Conservation (phyloP, 2,888 invertebrate species). For the Ceratothoa steindachneri region DNA sequence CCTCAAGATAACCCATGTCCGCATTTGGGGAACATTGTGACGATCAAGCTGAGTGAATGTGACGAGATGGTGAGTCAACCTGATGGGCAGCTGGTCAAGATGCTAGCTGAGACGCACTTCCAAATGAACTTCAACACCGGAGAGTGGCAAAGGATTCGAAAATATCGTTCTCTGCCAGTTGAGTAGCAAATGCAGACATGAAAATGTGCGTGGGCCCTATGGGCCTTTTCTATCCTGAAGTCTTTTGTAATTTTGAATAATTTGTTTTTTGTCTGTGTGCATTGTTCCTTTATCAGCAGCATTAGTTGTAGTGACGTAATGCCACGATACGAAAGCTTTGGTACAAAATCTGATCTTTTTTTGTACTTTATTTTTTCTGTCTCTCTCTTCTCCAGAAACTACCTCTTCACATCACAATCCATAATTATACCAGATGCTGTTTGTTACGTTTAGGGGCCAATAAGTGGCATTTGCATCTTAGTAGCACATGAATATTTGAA, state of each 20-base stretch:
- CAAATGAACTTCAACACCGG: constrained; percentile 98
- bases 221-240: background rate
- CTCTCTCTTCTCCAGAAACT: no score
- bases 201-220: background rate
- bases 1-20: constrained; percentile 87
- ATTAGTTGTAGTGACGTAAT: no score
- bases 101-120: constrained; percentile 77
- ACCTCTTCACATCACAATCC: no score
- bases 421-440: no score
- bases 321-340: no score
- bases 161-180: constrained; percentile 60
- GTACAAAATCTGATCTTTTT: no score
- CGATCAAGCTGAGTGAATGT: constrained; percentile 83
- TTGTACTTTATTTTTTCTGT: no score
- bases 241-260: background rate
- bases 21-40: constrained; percentile 92
- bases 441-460: no score
- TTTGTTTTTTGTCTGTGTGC: background rate
- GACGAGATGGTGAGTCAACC: constrained; percentile 80
- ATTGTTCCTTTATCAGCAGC: no score
- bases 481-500: no score
- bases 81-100: constrained; percentile 73
- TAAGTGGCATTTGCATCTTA: no score
- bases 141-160: constrained; percentile 93
- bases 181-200: constrained; percentile 18